These are phyloP conservation scores for Desoria tigrina DNA, from an alignment of 2,888 invertebrate species.

Conservation along the genomic window DNA sequence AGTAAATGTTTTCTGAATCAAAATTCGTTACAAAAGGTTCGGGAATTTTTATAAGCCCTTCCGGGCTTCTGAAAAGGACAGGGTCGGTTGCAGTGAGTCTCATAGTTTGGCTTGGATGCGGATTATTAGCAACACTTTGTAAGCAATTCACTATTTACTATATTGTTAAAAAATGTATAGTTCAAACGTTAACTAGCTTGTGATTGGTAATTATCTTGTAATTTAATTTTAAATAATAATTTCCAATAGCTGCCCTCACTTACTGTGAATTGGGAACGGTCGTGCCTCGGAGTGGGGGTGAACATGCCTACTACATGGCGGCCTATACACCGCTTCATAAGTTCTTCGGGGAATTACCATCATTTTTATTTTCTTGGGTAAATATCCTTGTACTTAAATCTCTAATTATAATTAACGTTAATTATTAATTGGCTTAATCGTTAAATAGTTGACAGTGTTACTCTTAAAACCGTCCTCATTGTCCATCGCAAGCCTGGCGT, in stretches of 20 bases:
- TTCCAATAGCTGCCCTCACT: constrained; percentile 75
- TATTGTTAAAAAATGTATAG: too few relatives aligned
- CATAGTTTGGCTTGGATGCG: constrained; percentile 91
- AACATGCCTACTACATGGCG: constrained; percentile 65
- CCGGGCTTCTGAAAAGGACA: constrained; percentile 85
- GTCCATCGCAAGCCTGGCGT: constrained; percentile 90
- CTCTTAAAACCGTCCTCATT: constrained; percentile 91
- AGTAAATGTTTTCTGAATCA: too few relatives aligned
- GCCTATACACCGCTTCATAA: constrained; percentile 64
- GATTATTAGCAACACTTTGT: constrained; percentile 85
- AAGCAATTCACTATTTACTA: constrained; percentile 58
- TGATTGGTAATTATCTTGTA: background rate
- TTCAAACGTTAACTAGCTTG: background rate
- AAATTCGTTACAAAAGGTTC: constrained; percentile 67
- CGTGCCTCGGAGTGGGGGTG: constrained; percentile 89
- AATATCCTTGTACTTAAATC: too few relatives aligned
- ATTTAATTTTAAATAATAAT: background rate
- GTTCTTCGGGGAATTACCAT: constrained; percentile 73
- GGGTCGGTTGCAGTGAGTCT: constrained; percentile 93
- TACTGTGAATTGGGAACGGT: constrained; percentile 93
- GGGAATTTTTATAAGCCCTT: constrained; percentile 97
- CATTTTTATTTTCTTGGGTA: constrained; percentile 73
- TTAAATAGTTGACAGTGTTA: constrained; percentile 67
- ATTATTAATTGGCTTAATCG: background rate
- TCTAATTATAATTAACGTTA: too few relatives aligned